phyloP scores from a whole-genome alignment of 2,888 invertebrate genomes.

The Meandrusa payeni region DNA sequence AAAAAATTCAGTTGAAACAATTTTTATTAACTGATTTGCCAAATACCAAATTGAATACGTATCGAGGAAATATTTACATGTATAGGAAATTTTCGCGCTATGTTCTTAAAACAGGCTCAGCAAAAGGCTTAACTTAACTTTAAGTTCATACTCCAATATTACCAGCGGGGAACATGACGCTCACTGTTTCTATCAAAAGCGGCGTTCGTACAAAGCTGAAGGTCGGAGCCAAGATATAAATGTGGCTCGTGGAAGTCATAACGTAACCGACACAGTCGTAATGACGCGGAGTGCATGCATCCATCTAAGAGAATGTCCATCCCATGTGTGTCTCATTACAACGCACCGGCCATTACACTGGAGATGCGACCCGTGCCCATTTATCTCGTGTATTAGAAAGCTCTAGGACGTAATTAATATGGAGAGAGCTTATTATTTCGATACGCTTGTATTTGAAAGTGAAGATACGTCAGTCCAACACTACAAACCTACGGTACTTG shows the following conservation, averaged over 20 bases:
- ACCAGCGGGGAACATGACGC: no score
- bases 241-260: slow-evolving; percentile 31
- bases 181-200: no score
- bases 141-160: no score
- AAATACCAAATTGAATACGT: no score
- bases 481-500: slow-evolving; percentile 52
- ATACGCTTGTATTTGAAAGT: slow-evolving; percentile 46
- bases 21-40: no score
- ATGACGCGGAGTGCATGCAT: slow-evolving; percentile 49
- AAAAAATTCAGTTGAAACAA: no score
- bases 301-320: slow-evolving; percentile 55
- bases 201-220: slow-evolving; percentile 8
- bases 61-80: no score
- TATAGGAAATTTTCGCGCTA: no score
- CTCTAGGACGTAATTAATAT: slow-evolving; percentile 73
- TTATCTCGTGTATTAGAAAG: slow-evolving; percentile 63
- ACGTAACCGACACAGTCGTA: slow-evolving; percentile 36
- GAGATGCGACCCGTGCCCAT: slow-evolving; percentile 44
- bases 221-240: slow-evolving; percentile 27
- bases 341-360: slow-evolving; percentile 47
- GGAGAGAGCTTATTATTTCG: slow-evolving; percentile 70
- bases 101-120: no score
- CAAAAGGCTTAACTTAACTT: no score
- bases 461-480: slow-evolving; percentile 51
- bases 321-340: slow-evolving; percentile 50